Percentiles rank a stretch among this genome's conserved stretches.
These are phyloP conservation scores for Sebastes hopkinsi DNA, from an alignment of 2,797 vertebrate genomes.

Conservation along the genomic window DNA sequence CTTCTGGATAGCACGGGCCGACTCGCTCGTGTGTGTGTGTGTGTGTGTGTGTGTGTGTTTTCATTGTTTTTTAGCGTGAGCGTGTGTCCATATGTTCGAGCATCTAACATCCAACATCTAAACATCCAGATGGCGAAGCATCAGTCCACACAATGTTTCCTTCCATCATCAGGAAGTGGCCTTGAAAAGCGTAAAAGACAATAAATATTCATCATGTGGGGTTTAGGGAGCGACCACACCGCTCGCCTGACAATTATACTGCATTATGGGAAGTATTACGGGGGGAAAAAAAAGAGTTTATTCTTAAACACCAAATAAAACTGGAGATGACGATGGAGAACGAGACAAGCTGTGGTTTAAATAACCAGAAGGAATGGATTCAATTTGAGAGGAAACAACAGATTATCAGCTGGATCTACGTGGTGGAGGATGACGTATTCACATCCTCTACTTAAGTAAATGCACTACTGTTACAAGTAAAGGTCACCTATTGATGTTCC, in stretches of 20 bases:
- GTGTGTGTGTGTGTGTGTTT: background rate
- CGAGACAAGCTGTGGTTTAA: background rate
- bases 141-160: conserved; percentile 59
- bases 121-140: conserved; percentile 72
- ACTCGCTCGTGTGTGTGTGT: background rate
- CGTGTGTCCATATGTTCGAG: conserved; percentile 62
- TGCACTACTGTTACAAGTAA: background rate
- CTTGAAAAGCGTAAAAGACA: conserved; percentile 32
- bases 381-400: background rate
- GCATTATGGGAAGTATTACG: background rate
- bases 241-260: background rate
- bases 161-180: conserved; percentile 53
- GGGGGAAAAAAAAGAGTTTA: background rate
- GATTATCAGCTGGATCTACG: background rate
- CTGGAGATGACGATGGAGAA: background rate
- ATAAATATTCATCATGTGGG: conserved; percentile 51
- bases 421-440: background rate
- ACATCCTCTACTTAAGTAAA: background rate
- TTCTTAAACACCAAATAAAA: background rate
- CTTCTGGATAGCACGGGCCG: conserved; percentile 38
- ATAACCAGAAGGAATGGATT: conserved; percentile 17
- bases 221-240: background rate
- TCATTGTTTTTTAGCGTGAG: background rate
- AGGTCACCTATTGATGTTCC: background rate
- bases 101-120: conserved; percentile 62